Percentiles rank a stretch among this genome's conserved stretches.
phyloP scores from a whole-genome alignment of 2,888 invertebrate genomes.

The Epistrophella euchroma region DNA sequence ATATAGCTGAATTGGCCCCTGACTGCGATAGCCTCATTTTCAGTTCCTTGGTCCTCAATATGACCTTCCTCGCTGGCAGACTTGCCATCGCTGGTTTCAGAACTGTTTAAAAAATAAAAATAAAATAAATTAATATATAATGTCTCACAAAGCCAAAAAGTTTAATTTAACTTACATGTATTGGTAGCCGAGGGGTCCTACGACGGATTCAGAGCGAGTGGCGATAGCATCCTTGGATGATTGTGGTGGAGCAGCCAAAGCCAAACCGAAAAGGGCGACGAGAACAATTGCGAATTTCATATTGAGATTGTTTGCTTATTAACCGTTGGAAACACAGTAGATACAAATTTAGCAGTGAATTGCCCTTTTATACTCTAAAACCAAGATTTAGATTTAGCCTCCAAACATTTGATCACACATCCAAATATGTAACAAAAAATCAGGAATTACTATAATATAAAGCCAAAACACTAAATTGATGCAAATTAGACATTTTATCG shows the following conservation, averaged over 20 bases:
- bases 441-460: neutral
- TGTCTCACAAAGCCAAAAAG: too few relatives aligned
- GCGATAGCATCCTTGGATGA: constrained; percentile 85
- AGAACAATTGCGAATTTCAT: constrained; percentile 80
- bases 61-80: neutral
- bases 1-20: constrained; percentile 79
- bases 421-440: neutral
- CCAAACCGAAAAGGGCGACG: constrained; percentile 79
- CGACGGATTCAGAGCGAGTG: constrained; percentile 86
- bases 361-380: constrained; percentile 66
- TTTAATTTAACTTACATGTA: constrained; percentile 46
- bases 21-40: constrained; percentile 79
- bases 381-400: too few relatives aligned
- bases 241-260: constrained; percentile 79
- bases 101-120: too few relatives aligned
- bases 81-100: constrained; percentile 81
- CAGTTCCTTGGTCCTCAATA: constrained; percentile 77
- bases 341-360: constrained; percentile 33
- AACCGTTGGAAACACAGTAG: constrained; percentile 73
- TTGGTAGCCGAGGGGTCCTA: constrained; percentile 42
- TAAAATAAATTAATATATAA: too few relatives aligned
- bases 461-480: neutral
- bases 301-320: constrained; percentile 70
- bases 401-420: neutral
- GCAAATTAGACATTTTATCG: constrained; percentile 1